These are phyloP conservation scores for Beris chalybata DNA, from an alignment of 2,888 invertebrate species.

Conservation along the genomic window DNA sequence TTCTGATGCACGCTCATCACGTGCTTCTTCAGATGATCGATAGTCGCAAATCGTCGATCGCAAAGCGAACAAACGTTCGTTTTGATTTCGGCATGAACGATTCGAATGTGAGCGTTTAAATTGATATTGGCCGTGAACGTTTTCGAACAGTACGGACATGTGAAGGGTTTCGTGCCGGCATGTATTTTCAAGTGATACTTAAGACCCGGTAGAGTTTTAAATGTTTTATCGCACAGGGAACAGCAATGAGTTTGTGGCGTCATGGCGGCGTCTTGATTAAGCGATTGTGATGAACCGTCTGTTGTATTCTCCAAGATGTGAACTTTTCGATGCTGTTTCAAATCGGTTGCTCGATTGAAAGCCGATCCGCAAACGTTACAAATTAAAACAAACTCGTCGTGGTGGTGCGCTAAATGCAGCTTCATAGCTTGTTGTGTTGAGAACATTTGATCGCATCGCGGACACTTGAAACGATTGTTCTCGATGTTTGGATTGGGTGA, in stretches of 20 bases:
- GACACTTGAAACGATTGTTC: slow-evolving; percentile 41
- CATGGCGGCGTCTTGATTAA: slow-evolving; percentile 7
- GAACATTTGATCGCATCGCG: slow-evolving; percentile 42
- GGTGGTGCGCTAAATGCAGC: slow-evolving; percentile 42
- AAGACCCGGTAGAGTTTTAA: slow-evolving; percentile 38
- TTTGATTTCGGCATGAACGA: slow-evolving; percentile 42
- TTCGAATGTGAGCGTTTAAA: slow-evolving; percentile 44
- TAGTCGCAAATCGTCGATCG: slow-evolving; percentile 43
- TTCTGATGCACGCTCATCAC: slow-evolving; percentile 45
- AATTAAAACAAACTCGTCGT: slow-evolving; percentile 36
- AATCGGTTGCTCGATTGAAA: slow-evolving; percentile 37
- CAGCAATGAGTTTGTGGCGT: slow-evolving; percentile 26
- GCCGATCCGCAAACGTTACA: slow-evolving; percentile 40
- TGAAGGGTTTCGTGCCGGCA: slow-evolving; percentile 34
- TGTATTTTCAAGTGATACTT: slow-evolving; percentile 43
- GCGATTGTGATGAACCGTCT: slow-evolving; percentile 6
- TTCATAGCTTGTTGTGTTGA: slow-evolving; percentile 39
- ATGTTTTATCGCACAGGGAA: slow-evolving; percentile 38
- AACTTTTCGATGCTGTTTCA: slow-evolving; percentile 35
- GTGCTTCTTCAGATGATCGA: slow-evolving; percentile 46
- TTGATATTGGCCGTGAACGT: slow-evolving; percentile 40
- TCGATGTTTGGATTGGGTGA: slow-evolving; percentile 1
- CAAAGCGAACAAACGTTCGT: slow-evolving; percentile 43
- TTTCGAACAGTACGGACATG: slow-evolving; percentile 44
- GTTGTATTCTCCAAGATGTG: slow-evolving; percentile 16